Percentiles rank a stretch among this genome's conserved stretches.
Evolutionary conservation across 2,797 vertebrate genomes (phyloP).

Genomic region (Epinephelus coioides): DNA sequence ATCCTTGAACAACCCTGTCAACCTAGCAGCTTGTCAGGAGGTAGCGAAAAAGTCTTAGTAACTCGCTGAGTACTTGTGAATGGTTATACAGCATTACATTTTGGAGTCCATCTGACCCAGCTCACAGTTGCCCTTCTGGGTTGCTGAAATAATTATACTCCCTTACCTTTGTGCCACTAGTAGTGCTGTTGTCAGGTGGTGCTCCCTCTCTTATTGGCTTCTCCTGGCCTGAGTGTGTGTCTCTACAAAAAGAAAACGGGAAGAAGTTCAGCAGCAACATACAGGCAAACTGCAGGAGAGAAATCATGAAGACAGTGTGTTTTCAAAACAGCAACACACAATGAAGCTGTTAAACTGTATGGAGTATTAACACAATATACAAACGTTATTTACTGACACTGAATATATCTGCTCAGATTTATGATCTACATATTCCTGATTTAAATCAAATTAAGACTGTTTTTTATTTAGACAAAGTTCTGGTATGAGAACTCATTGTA

Average conservation of each 20-base stretch:
- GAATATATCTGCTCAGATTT: too few relatives aligned
- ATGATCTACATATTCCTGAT: too few relatives aligned
- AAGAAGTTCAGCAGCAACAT: slow-evolving; percentile 17
- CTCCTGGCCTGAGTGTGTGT: background rate
- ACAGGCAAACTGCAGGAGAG: background rate
- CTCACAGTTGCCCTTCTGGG: background rate
- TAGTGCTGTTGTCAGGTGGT: background rate
- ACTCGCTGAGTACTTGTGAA: too few relatives aligned
- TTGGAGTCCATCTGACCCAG: background rate
- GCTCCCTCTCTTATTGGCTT: slow-evolving; percentile 11
- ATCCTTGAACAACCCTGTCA: background rate
- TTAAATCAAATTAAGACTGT: too few relatives aligned
- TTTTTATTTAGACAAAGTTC: too few relatives aligned
- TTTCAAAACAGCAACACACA: too few relatives aligned
- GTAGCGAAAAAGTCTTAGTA: background rate
- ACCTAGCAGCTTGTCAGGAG: background rate
- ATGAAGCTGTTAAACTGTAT: too few relatives aligned
- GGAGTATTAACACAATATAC: too few relatives aligned
- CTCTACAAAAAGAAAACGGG: slow-evolving; percentile 39
- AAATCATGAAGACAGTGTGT: background rate
- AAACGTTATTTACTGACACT: too few relatives aligned
- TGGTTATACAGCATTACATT: background rate
- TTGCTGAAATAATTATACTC: slow-evolving; percentile 10
- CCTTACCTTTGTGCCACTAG: background rate
- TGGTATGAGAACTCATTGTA: too few relatives aligned